These are phyloP conservation scores for Eulemur rufifrons DNA, from an alignment of 2,113 vertebrate species.

Conservation along the genomic window DNA sequence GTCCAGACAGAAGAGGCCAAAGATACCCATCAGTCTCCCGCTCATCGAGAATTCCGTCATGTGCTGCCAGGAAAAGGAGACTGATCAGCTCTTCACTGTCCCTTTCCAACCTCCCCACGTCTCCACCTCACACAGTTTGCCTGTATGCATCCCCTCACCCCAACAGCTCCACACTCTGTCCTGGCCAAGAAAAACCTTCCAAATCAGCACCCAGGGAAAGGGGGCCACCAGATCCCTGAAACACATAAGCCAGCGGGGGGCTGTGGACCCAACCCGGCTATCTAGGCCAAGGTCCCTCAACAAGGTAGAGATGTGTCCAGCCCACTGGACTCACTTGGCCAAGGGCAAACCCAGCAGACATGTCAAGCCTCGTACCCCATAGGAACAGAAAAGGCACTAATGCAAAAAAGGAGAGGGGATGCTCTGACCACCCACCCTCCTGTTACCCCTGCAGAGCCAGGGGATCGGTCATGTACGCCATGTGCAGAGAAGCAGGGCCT, in stretches of 20 bases:
- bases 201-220: neutral
- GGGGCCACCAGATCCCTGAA: neutral
- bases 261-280: neutral
- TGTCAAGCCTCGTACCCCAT: neutral
- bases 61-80: conserved; percentile 9
- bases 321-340: neutral
- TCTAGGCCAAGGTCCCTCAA: neutral
- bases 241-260: fast-evolving
- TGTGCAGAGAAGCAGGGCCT: neutral
- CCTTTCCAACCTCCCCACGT: neutral
- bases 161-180: neutral
- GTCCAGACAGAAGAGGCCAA: conserved; percentile 54
- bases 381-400: neutral
- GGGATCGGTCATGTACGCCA: neutral
- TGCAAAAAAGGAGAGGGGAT: neutral
- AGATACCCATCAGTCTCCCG: conserved; percentile 42
- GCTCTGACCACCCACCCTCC: neutral
- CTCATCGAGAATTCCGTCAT: neutral
- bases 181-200: neutral
- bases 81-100: fast-evolving
- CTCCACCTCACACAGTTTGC: no score
- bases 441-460: neutral
- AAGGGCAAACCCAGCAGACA: neutral
- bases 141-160: neutral
- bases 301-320: neutral